phyloP scores from a whole-genome alignment of 2,797 vertebrate genomes.

The Gymnoscopelus braueri region DNA sequence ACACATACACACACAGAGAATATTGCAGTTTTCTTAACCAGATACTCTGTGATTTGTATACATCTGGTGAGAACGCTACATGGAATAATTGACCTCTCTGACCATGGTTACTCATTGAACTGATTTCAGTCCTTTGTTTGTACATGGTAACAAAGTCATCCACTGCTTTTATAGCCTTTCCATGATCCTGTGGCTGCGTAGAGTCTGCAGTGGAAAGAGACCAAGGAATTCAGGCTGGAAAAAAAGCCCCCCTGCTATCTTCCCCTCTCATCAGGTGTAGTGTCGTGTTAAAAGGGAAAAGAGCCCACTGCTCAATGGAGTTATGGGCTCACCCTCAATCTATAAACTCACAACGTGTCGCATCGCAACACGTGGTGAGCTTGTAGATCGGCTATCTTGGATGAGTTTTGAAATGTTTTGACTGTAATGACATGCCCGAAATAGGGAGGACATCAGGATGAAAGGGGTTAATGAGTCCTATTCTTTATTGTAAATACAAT shows the following conservation, averaged over 20 bases:
- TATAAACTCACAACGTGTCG: no score
- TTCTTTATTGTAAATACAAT: not conserved
- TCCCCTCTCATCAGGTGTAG: slow-evolving; percentile 70
- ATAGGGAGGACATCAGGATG: no score
- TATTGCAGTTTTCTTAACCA: no score
- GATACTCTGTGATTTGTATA: slow-evolving; percentile 43
- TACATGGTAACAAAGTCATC: slow-evolving; percentile 71
- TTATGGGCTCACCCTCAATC: not conserved
- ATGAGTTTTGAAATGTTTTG: not conserved
- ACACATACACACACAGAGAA: no score
- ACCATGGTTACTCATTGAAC: slow-evolving; percentile 76
- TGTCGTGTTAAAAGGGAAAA: slow-evolving; percentile 54
- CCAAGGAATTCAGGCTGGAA: slow-evolving; percentile 72
- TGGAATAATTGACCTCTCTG: slow-evolving; percentile 51
- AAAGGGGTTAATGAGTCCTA: no score
- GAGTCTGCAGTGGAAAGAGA: slow-evolving; percentile 77
- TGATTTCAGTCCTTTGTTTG: slow-evolving; percentile 64
- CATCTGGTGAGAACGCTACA: slow-evolving; percentile 35
- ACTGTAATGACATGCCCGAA: not conserved
- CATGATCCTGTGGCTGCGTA: slow-evolving; percentile 65
- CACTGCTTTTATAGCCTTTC: slow-evolving; percentile 78
- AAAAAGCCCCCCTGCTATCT: slow-evolving; percentile 67
- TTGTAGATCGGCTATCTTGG: no score
- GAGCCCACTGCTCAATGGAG: slow-evolving; percentile 40
- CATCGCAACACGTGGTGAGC: no score